Conservation (phyloP, 2,113 vertebrate genomes). For the Bufo bufo region DNA sequence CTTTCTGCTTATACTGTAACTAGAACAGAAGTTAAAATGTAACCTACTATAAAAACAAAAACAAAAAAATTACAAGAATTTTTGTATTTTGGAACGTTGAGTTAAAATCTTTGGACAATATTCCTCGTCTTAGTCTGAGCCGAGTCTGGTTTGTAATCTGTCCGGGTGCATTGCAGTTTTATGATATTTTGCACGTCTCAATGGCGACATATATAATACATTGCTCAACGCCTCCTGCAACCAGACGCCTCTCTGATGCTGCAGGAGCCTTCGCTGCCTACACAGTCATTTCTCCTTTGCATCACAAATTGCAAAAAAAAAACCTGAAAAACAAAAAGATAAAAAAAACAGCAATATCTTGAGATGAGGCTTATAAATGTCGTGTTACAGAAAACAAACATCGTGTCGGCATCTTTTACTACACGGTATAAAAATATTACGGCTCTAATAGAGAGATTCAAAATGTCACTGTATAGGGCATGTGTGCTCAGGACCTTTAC, state of each 20-base stretch:
- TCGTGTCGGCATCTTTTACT: conserved; percentile 21
- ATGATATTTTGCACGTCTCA: conserved; percentile 1
- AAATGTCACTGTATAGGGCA: conserved; percentile 42
- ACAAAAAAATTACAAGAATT: neutral
- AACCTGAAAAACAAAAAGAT: too few relatives aligned
- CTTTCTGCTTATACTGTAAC: too few relatives aligned
- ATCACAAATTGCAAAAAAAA: neutral
- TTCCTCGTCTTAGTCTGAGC: neutral
- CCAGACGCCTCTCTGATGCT: neutral
- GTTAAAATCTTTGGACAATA: neutral
- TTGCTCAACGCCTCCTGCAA: neutral
- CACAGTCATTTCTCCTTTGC: conserved; percentile 3
- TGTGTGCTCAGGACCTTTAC: neutral
- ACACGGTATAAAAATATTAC: conserved; percentile 44
- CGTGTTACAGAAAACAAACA: conserved; percentile 31
- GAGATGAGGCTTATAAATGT: conserved; percentile 13
- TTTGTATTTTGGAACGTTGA: too few relatives aligned
- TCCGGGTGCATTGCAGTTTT: neutral
- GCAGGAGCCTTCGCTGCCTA: neutral
- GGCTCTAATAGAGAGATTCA: conserved; percentile 3
- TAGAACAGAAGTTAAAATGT: neutral
- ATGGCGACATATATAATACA: conserved; percentile 8
- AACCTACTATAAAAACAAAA: neutral
- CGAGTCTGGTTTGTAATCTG: neutral
- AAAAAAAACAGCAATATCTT: too few relatives aligned